Evolutionary conservation across 2,888 invertebrate species (phyloP).

Genomic region (Stictocephala bisonia): DNA sequence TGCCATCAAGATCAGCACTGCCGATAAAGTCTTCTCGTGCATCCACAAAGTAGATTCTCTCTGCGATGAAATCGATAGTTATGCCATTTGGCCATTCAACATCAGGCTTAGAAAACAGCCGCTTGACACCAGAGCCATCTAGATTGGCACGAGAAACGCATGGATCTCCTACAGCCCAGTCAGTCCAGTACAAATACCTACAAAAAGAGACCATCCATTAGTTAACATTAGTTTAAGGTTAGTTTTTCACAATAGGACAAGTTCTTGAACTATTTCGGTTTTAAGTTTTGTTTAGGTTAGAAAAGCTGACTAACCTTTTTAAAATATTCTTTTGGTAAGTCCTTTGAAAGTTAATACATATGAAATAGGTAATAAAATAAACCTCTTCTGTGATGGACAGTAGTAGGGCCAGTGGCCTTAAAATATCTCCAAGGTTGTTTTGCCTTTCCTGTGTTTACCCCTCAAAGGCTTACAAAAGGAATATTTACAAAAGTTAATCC

Average conservation of each 20-base stretch:
- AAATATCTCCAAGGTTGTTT: no score
- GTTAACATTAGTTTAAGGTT: background rate
- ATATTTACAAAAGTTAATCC: no score
- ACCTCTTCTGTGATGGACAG: no score
- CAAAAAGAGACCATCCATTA: constrained; percentile 41
- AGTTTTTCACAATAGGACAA: no score
- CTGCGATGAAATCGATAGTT: constrained; percentile 83
- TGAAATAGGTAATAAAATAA: no score
- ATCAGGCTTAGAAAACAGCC: constrained; percentile 71
- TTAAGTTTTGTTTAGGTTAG: no score
- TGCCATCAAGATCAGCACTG: constrained; percentile 78
- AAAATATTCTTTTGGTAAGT: no score
- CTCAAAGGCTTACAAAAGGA: no score
- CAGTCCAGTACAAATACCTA: constrained; percentile 84
- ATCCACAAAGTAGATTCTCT: constrained; percentile 89
- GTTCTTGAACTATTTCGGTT: background rate
- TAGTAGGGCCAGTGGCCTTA: no score
- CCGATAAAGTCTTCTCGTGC: constrained; percentile 85
- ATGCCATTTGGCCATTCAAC: constrained; percentile 91
- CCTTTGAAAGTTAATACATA: no score
- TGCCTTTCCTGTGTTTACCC: no score
- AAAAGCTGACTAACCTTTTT: no score
- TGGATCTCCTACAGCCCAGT: constrained; percentile 84
- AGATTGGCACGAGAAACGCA: constrained; percentile 83
- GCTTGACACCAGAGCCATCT: constrained; percentile 78